These are phyloP conservation scores for Pomatostomus ruficeps DNA, from an alignment of 2,113 vertebrate genomes.

Conservation along the genomic window DNA sequence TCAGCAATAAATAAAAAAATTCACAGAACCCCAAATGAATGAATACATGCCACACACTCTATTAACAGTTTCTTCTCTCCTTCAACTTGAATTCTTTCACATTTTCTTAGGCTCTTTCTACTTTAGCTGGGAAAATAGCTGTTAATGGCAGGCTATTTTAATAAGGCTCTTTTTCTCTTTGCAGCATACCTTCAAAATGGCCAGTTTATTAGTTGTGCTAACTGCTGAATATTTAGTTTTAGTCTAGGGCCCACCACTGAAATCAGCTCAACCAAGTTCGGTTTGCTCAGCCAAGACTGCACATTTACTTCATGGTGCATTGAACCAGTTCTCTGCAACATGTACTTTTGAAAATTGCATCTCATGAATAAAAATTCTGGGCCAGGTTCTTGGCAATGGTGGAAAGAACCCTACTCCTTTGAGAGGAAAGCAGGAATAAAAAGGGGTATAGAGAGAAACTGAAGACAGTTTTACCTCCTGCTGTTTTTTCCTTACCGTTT, in stretches of 20 bases:
- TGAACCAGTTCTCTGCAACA: not conserved
- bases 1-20: not conserved
- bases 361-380: not conserved
- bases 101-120: not conserved
- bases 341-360: not conserved
- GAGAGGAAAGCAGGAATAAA: not conserved
- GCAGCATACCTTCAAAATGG: not conserved
- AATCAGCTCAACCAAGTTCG: not conserved
- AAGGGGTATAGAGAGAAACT: not conserved
- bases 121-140: not conserved
- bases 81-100: not conserved
- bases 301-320: not conserved
- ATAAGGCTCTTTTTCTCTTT: not conserved
- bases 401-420: not conserved
- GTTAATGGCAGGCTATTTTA: not conserved
- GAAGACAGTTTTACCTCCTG: not conserved
- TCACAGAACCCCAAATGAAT: not conserved
- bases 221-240: not conserved
- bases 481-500: not conserved
- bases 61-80: not conserved
- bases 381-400: not conserved
- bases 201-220: not conserved
- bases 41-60: not conserved
- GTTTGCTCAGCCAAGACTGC: not conserved
- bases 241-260: not conserved